These are phyloP conservation scores for Macquaria australasica DNA, from an alignment of 2,113 vertebrate species.

Conservation along the genomic window DNA sequence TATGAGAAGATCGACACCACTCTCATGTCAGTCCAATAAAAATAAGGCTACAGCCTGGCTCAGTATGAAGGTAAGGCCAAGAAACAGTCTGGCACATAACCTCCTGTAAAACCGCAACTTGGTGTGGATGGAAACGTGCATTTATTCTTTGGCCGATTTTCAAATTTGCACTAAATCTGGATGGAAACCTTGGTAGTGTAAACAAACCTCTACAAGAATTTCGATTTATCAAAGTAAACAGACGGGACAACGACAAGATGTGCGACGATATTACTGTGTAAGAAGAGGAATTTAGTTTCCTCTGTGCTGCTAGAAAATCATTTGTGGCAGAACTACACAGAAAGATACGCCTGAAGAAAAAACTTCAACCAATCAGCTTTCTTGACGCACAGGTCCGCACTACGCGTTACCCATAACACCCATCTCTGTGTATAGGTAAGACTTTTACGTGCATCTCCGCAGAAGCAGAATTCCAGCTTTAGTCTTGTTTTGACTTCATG, in stretches of 20 bases:
- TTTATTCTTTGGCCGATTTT: not conserved
- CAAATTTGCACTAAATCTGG: not conserved
- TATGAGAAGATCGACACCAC: not conserved
- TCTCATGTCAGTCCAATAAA: not conserved
- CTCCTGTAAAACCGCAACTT: not conserved
- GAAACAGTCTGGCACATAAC: not conserved
- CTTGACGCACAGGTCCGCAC: not conserved
- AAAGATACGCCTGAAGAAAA: no score
- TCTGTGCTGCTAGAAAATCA: not conserved
- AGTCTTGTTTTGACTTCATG: conserved; percentile 5
- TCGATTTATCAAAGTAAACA: not conserved
- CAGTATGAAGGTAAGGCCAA: not conserved
- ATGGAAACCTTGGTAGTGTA: not conserved
- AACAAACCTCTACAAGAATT: not conserved
- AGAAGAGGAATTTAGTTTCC: not conserved
- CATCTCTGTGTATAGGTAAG: not conserved
- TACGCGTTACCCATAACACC: not conserved
- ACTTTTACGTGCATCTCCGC: not conserved
- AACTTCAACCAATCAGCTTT: not conserved
- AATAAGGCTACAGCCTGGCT: not conserved
- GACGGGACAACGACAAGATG: no score
- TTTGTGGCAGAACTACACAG: not conserved
- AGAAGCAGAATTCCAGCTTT: not conserved
- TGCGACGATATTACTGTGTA: no score
- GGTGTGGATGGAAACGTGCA: not conserved